These are phyloP conservation scores for Cyanocitta stelleri DNA, from an alignment of 2,113 vertebrate species.

Conservation along the genomic window DNA sequence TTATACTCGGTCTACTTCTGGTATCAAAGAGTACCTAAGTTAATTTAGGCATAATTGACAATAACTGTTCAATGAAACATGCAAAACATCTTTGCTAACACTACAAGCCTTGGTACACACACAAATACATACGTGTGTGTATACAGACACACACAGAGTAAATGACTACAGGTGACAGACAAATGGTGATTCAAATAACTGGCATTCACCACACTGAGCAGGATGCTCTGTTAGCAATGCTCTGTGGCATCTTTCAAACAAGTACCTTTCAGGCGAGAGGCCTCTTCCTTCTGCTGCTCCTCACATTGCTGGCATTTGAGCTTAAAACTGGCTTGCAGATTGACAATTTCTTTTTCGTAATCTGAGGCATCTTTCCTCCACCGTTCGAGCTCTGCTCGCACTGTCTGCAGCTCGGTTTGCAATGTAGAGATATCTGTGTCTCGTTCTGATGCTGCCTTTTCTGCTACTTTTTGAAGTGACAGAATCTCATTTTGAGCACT, in stretches of 20 bases:
- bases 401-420: slow-evolving; percentile 81
- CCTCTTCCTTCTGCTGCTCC: slow-evolving; percentile 76
- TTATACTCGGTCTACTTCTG: background rate
- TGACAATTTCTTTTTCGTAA: slow-evolving; percentile 86
- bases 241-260: background rate
- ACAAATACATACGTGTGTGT: fast-evolving
- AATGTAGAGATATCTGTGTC: slow-evolving; percentile 84
- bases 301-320: slow-evolving; percentile 79
- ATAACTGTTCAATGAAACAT: background rate
- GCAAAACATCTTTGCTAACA: background rate
- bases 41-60: background rate
- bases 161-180: background rate
- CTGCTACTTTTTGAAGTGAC: slow-evolving; percentile 84
- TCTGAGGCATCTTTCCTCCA: slow-evolving; percentile 84
- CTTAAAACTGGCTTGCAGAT: slow-evolving; percentile 83
- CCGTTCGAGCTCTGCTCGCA: slow-evolving; percentile 83
- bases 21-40: background rate
- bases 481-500: slow-evolving; percentile 90
- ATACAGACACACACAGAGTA: fast-evolving
- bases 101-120: background rate
- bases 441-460: slow-evolving; percentile 79
- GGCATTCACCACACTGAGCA: background rate
- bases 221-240: background rate
- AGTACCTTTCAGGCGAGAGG: slow-evolving; percentile 81
- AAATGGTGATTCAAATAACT: background rate